These are phyloP conservation scores for Caenorhabditis imperialis DNA, from an alignment of 2,888 invertebrate species.

Conservation along the genomic window DNA sequence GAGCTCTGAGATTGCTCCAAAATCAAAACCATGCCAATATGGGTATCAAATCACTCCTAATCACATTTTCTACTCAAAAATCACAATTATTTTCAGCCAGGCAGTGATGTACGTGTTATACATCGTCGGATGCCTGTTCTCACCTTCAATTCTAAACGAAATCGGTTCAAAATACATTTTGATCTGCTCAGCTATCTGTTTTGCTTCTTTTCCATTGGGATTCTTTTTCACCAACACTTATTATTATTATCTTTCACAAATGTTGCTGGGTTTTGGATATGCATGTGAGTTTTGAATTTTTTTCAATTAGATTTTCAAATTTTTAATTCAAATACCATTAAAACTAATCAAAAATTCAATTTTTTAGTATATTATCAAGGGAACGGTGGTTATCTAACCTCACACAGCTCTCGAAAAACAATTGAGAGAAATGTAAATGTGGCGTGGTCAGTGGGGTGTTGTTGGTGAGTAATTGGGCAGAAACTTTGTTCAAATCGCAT, in stretches of 20 bases:
- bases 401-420: slow-evolving; percentile 58
- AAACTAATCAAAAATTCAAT: not conserved
- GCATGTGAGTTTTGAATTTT: slow-evolving; percentile 51
- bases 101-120: slow-evolving; percentile 52
- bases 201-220: slow-evolving; percentile 49
- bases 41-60: not conserved
- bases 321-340: not conserved
- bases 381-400: slow-evolving; percentile 59
- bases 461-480: slow-evolving; percentile 50
- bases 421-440: slow-evolving; percentile 57
- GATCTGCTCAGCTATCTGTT: slow-evolving; percentile 40
- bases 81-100: slow-evolving; percentile 48
- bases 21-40: not conserved
- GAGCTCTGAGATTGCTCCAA: not conserved
- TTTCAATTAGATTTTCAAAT: slow-evolving; percentile 4
- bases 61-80: not conserved
- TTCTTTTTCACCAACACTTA: slow-evolving; percentile 63
- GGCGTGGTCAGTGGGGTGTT: slow-evolving; percentile 59
- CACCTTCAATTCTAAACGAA: slow-evolving; percentile 52
- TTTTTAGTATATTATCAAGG: slow-evolving; percentile 61
- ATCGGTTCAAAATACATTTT: slow-evolving; percentile 44
- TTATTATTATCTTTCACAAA: slow-evolving; percentile 57
- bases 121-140: slow-evolving; percentile 53
- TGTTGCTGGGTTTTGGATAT: slow-evolving; percentile 62
- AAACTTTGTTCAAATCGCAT: not conserved